Evolutionary conservation across 2,797 vertebrate species (phyloP).

Genomic region (Sphenodon punctatus): DNA sequence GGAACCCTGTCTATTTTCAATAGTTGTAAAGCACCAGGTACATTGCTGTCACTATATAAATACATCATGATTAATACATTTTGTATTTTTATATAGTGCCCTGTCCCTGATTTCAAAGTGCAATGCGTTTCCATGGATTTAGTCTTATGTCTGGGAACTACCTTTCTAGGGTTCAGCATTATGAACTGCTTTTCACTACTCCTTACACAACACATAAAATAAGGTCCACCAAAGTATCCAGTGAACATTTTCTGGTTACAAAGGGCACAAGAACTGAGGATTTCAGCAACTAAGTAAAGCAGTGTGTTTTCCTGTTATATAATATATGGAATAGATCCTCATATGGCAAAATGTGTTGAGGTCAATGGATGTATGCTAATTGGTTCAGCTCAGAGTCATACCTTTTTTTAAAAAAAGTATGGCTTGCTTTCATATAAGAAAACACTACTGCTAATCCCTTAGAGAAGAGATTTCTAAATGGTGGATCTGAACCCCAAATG

Average conservation of each 20-base stretch:
- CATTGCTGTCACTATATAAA: too few relatives aligned
- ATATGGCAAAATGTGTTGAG: rapidly evolving
- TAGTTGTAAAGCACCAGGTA: too few relatives aligned
- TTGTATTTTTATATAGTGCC: too few relatives aligned
- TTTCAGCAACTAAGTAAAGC: background rate
- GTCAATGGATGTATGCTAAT: background rate
- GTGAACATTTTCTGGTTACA: background rate
- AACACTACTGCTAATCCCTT: background rate
- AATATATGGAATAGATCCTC: background rate
- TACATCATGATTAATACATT: too few relatives aligned
- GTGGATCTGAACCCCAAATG: too few relatives aligned
- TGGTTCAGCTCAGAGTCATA: background rate
- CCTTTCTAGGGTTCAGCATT: background rate
- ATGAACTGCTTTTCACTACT: background rate
- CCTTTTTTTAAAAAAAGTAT: background rate
- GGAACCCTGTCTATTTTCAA: too few relatives aligned
- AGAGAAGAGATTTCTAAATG: too few relatives aligned
- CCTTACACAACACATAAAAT: background rate
- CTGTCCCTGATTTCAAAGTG: too few relatives aligned
- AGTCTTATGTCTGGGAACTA: too few relatives aligned
- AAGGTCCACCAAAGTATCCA: background rate
- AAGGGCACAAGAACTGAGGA: rapidly evolving
- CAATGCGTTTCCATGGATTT: too few relatives aligned
- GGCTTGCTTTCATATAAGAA: background rate
- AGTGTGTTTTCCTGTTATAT: background rate